Conservation (phyloP, 2,113 vertebrate species). For the Triplophysa siluroides region DNA sequence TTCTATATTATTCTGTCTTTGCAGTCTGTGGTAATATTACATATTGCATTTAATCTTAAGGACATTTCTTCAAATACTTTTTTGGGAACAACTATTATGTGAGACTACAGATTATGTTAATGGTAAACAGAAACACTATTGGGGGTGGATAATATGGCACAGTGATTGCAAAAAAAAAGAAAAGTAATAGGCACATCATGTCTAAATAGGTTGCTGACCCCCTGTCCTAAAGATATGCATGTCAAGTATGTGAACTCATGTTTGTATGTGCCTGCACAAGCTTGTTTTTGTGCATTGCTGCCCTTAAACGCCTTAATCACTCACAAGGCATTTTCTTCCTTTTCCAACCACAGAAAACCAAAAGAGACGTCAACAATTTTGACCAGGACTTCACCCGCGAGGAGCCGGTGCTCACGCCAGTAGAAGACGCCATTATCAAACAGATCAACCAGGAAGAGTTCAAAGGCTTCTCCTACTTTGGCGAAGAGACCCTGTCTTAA, state of each 20-base stretch:
- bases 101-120: too few species aligned
- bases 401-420: conserved; percentile 91
- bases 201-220: background rate
- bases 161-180: too few species aligned
- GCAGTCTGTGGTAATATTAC: too few species aligned
- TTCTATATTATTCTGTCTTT: too few species aligned
- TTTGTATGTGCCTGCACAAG: background rate
- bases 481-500: conserved; percentile 84
- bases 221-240: background rate
- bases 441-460: conserved; percentile 99
- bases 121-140: too few species aligned
- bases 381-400: conserved; percentile 99
- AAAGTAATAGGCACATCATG: background rate
- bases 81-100: too few species aligned
- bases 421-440: conserved; percentile 92
- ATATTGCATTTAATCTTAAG: too few species aligned
- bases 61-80: too few species aligned
- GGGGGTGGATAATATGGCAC: too few species aligned
- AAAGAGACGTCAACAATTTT: conserved; percentile 99
- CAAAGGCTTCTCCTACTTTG: conserved; percentile 97
- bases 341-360: conserved; percentile 87
- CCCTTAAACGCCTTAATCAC: background rate
- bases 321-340: background rate
- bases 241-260: background rate
- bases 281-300: background rate